Base-by-base conservation (phyloP, 2,113 vertebrate genomes). In the Martes martes region DNA sequence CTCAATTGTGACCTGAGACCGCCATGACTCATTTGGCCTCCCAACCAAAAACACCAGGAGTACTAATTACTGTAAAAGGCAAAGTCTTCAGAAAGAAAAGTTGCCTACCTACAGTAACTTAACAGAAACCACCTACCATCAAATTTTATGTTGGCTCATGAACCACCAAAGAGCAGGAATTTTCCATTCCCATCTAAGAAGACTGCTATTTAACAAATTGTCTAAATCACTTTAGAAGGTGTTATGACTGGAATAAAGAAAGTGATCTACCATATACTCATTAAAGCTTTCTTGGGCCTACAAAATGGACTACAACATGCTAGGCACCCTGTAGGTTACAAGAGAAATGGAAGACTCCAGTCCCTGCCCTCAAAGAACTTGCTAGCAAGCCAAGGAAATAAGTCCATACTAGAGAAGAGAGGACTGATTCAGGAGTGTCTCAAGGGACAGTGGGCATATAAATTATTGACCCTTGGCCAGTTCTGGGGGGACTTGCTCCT, bases 121-220 rank as follows among this genome's bases (percentile, higher is more conserved):
- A 85, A 97, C 95, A 96, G 97, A 97, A 97, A 95, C 96, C 95
- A 94, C 93, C 98, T 96, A 94, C 97, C 73, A 50, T 74, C 57
- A 57, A 76, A 89, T 93, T 95, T 96, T 84, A 55, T 50, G 63
- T 74, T 95, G 94, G 42, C 87, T 94, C 61, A 50, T 63, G 80
- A 97, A 57, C 94, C 91, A 84, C 83, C 87, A 87, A 89, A 95
- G 36, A 94, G 50, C 61, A 87, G 88, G 84, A 93, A 42, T 95
- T 96, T 97, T 97, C 97, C 97, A 94, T 95, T n/a, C 61, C 26
- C 69, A 33, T 24, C 55, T 55, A 28, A 92, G 81, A 95, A 71
- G 36, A 73, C 0, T 23, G 21, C 50, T n/a, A 15, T 16, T 89
- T 57, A 81, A 31, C 36, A 47, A 80, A 61, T 33, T 10, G n/a